Base-by-base conservation (phyloP, 2,888 invertebrate genomes). In the Drosophila borborema region DNA sequence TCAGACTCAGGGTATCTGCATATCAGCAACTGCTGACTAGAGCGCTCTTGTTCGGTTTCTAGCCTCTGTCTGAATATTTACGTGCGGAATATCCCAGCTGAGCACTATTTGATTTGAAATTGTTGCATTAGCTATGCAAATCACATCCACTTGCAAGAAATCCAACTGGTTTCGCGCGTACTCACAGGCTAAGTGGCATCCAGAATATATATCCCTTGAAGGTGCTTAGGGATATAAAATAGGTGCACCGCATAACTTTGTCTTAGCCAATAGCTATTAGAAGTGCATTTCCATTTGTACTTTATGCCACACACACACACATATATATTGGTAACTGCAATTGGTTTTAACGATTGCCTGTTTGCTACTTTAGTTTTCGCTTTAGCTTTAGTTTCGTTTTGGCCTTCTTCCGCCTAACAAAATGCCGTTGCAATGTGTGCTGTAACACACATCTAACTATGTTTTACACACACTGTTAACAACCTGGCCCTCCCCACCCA, bases 221-320 rank as follows among this genome's bases (percentile, higher is more conserved):
- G 45, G 31, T 10, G 20, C n/a, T 18, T n/a, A 28, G 45, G 31
- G 64, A 20, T 75, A 43, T 61, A 63, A 68, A 66, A 74, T 71
- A 77, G 75, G 68, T 71, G 81, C 74, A 72, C 20, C 60, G 67
- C 79, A 89, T 81, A 84, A 89, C 74, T 87, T 87, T 78, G 82
- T 81, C 89, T 87, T 73, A 67, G 74, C 73, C 74, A 87, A 79
- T 87, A 77, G 70, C 72, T 76, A 89, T 84, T 81, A 78, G 82
- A 72, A 84, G 74, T 77, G 86, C 77, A 81, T 78, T 85, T 75
- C 64, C 80, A 77, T 75, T 85, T 72, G 71, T 53, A 56, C 46
- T 62, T 54, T 53, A 34, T 56, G 45, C 55, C 54, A 70, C 64
- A 63, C 70, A 54, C 40, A 69, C 45, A 58, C 46, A 64, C 54